These are phyloP conservation scores for Pterostichus madidus DNA, from an alignment of 2,888 invertebrate genomes.

Conservation along the genomic window DNA sequence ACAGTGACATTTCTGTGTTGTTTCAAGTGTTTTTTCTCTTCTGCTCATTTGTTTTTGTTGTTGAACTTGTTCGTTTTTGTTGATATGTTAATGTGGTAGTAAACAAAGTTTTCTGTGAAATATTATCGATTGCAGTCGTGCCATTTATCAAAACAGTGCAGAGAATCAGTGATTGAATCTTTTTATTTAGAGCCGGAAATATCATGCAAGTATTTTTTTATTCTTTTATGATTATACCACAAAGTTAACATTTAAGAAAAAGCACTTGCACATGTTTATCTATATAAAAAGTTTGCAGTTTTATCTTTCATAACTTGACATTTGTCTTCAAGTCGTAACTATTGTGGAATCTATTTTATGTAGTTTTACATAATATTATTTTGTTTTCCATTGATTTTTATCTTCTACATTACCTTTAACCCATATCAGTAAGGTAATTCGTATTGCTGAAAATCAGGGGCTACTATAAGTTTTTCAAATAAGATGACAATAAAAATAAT, in stretches of 20 bases:
- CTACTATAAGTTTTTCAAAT: not conserved
- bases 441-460: conserved; percentile 15
- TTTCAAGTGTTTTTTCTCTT: conserved; percentile 55
- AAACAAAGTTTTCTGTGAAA: conserved; percentile 7
- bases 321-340: not conserved
- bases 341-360: conserved; percentile 1
- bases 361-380: not conserved
- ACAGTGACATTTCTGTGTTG: conserved; percentile 47
- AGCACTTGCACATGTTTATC: conserved; percentile 21
- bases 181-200: not conserved
- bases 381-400: conserved; percentile 30
- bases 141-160: conserved; percentile 17
- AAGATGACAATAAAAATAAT: not conserved
- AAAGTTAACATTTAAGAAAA: not conserved
- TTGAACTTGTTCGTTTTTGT: conserved; percentile 35
- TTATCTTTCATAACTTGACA: not conserved
- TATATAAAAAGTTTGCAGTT: not conserved
- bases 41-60: conserved; percentile 42
- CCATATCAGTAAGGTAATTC: too few species aligned
- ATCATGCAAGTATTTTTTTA: conserved; percentile 41
- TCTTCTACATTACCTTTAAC: not conserved
- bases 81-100: conserved; percentile 26
- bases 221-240: not conserved
- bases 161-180: conserved; percentile 40
- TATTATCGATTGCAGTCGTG: conserved; percentile 6